A percentile compares a stretch with the other conserved stretches of the same genome.
Evolutionary conservation across 2,888 invertebrate species (phyloP).

Genomic region (Rotaria macrura): DNA sequence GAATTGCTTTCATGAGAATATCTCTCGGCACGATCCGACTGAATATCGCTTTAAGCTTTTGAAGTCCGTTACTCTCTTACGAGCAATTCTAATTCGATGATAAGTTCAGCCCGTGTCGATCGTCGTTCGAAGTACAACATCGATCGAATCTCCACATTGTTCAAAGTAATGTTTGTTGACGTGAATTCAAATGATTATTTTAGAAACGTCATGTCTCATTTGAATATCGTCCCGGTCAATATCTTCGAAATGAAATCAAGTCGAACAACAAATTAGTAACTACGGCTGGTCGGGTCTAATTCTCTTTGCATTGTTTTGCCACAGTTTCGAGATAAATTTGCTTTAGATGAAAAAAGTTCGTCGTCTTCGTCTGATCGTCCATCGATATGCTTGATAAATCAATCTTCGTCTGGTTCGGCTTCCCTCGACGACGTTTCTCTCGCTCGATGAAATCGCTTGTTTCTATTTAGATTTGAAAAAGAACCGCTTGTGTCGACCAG

Average conservation of each 20-base stretch:
- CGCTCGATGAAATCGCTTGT: neutral
- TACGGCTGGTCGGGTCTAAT: no score
- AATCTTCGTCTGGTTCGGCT: neutral
- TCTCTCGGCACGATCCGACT: no score
- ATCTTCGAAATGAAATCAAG: neutral
- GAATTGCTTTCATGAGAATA: no score
- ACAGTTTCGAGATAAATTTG: neutral
- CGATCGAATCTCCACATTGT: no score
- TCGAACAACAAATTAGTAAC: neutral
- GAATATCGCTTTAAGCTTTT: no score
- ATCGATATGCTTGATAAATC: neutral
- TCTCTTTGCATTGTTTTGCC: no score
- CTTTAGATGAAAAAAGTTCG: neutral
- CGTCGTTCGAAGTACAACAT: no score
- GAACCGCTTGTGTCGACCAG: neutral
- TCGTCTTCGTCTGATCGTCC: neutral
- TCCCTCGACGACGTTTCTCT: neutral
- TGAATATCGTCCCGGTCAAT: constrained; percentile 16
- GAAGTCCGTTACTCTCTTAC: no score
- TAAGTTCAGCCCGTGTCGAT: no score
- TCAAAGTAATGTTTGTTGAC: no score
- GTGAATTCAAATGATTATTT: no score
- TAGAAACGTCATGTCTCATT: neutral
- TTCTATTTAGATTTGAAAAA: neutral
- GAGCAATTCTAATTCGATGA: no score